Base-by-base conservation (phyloP, 2,888 invertebrate genomes). In the Nezara viridula region DNA sequence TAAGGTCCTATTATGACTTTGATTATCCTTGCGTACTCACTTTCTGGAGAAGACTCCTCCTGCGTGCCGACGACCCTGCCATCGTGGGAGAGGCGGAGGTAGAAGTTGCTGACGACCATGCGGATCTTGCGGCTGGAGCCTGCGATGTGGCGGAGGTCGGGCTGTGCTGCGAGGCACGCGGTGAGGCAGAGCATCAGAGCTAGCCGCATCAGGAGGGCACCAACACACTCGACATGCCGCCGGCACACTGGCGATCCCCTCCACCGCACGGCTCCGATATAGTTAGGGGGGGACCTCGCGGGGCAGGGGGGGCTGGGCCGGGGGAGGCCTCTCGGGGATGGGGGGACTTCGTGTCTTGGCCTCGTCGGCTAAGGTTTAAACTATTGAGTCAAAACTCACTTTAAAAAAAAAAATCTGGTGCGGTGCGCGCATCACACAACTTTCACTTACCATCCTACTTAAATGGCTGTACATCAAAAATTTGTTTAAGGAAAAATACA, bases 11-110 rank as follows among this genome's bases (percentile, higher is more conserved):
- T n/a, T n/a, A n/a, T n/a, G n/a, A n/a, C n/a, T n/a, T n/a, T n/a
- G n/a, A n/a, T n/a, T n/a, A n/a, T n/a, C n/a, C n/a, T n/a, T n/a
- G 73, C 44, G 49, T 50, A 97, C 97, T 97, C 93, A 97, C 97
- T 96, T 95, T 96, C 96, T 94, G 96, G 95, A 94, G 96, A 96
- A 93, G 94, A 95, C 94, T 95, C 96, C 93, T 96, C 95, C 92
- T 94, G 95, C 93, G 96, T 96, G 92, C 97, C 97, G 94, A 96
- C 96, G 93, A 97, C 96, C 92, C 96, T 96, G 93, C 97, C 97
- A 94, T 97, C 96, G 91, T 96, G 96, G 93, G 96, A 94, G 92
- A 97, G 94, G 94, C 97, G 97, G 91, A 97, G 95, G 93, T 96
- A 96, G 92, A 96, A 95, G 94, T 97, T 96, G 94, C 96, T 96